Evolutionary conservation across 1,140 invertebrate species (phyloP).

Genomic region (Harlomillsia oculata): DNA sequence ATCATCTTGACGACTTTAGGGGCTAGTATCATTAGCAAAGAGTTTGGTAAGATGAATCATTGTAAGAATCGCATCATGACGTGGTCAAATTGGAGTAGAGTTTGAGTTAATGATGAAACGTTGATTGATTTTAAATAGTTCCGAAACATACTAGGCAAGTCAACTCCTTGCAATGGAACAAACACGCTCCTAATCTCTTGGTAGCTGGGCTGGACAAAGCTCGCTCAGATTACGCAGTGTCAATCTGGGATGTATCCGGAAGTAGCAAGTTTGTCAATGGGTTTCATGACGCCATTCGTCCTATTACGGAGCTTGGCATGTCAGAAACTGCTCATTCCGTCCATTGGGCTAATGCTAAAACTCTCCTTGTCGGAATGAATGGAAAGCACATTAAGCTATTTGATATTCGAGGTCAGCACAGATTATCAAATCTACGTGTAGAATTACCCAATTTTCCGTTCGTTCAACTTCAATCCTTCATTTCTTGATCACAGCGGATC

Average conservation of each 20-base stretch:
- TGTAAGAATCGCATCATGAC: background rate
- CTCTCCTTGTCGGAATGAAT: slow-evolving; percentile 75
- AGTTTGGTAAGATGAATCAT: slow-evolving; percentile 64
- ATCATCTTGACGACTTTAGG: slow-evolving; percentile 68
- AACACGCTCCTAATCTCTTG: slow-evolving; percentile 67
- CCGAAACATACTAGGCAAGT: slow-evolving; percentile 71
- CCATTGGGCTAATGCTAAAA: slow-evolving; percentile 69
- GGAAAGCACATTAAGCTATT: slow-evolving; percentile 80
- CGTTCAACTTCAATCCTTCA: background rate
- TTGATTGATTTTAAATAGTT: slow-evolving; percentile 43
- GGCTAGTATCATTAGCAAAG: slow-evolving; percentile 59
- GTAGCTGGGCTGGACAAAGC: slow-evolving; percentile 72
- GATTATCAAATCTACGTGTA: background rate
- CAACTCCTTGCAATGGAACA: slow-evolving; percentile 80
- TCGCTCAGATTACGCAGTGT: slow-evolving; percentile 33
- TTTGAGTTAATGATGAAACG: slow-evolving; percentile 7
- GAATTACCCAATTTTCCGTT: background rate
- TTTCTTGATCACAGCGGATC: slow-evolving; percentile 47
- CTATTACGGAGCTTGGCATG: slow-evolving; percentile 56
- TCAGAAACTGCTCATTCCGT: slow-evolving; percentile 75
- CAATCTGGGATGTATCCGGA: slow-evolving; percentile 33
- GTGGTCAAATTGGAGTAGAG: background rate
- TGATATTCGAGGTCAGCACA: slow-evolving; percentile 73
- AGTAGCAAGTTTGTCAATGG: slow-evolving; percentile 23
- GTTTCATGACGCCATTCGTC: slow-evolving; percentile 39